A percentile compares a stretch with the other conserved stretches of the same genome.
phyloP scores from a whole-genome alignment of 1,140 invertebrate species.

The Lordiphosa mommai region DNA sequence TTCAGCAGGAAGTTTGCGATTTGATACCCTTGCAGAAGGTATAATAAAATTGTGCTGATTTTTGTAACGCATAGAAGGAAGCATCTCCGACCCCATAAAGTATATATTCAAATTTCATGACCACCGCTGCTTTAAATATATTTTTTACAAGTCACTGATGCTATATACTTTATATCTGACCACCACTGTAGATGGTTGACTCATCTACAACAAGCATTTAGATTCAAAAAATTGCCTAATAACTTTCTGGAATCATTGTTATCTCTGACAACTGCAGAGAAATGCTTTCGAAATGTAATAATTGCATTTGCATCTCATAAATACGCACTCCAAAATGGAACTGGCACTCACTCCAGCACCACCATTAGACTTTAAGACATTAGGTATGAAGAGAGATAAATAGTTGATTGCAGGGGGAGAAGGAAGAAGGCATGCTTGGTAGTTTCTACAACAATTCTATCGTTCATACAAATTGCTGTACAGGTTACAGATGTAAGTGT shows the following conservation, averaged over 20 bases:
- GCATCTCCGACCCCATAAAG: too few relatives aligned
- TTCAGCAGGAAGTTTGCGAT: too few relatives aligned
- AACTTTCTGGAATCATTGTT: not conserved
- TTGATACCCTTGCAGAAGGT: too few relatives aligned
- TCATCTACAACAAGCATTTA: too few relatives aligned
- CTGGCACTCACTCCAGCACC: conserved; percentile 7
- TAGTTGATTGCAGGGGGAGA: not conserved
- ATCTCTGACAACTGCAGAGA: not conserved
- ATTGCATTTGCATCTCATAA: conserved; percentile 26
- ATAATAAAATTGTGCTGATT: too few relatives aligned
- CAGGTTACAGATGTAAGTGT: conserved; percentile 13
- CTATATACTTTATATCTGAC: too few relatives aligned
- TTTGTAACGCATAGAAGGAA: too few relatives aligned
- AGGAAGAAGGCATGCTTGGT: conserved; percentile 39
- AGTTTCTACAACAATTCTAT: conserved; percentile 60
- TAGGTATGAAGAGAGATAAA: not conserved
- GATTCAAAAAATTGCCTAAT: not conserved
- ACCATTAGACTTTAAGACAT: too few relatives aligned
- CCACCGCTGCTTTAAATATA: too few relatives aligned
- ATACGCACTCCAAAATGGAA: conserved; percentile 29
- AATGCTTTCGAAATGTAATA: conserved; percentile 3
- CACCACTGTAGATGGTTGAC: too few relatives aligned
- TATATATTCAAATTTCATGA: too few relatives aligned
- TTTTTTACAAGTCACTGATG: too few relatives aligned
- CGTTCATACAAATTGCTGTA: conserved; percentile 57